Evolutionary conservation across 1,140 invertebrate species (phyloP), one percentile per base, ranked within the genome.

Genomic region (Anastatus disparis): DNA sequence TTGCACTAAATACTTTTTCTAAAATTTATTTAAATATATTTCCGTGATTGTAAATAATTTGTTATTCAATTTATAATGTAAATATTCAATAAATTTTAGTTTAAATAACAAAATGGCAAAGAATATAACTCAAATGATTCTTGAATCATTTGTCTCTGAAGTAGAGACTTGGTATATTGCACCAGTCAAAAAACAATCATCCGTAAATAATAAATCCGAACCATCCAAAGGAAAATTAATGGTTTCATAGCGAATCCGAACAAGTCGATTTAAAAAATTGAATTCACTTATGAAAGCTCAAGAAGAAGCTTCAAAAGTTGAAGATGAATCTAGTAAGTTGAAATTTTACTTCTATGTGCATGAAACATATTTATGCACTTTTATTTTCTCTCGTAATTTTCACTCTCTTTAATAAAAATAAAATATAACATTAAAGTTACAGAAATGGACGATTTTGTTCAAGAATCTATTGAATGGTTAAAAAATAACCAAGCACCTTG

Each of bases 171-270:
- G 63, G 46, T 70, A 70, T 29, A 20, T 70, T 40, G 15, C 58
- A 35, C 46, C 68, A 10, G 26, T 70, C 9, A 63, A 63, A 58
- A 70, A 70, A 55, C 40, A 55, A 26, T 10, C 44, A 40, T 63
- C 68, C 13, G 31, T 17, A 20, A 63, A 29, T 35, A 62, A 62
- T 29, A 48, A 42, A 31, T 70, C 68, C n/a, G 26, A 52, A 13
- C 20, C 68, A 10, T 26, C 68, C 10, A 29, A 20, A 26, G 59
- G 68, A 31, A 70, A 70, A 55, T 48, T 70, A 31, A 12, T 26
- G 2, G 35, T 40, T 46, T 29, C 20, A 20, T 70, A 31, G 42
- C 56, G 56, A 69, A 69, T 59, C 24, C n/a, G 31, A 6, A 35
- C 4, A 35, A 10, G 4, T 6, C 31, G 31, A 35, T 35, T 35